phyloP scores from a whole-genome alignment of 1,140 invertebrate genomes.

The Sitodiplosis mosellana region DNA sequence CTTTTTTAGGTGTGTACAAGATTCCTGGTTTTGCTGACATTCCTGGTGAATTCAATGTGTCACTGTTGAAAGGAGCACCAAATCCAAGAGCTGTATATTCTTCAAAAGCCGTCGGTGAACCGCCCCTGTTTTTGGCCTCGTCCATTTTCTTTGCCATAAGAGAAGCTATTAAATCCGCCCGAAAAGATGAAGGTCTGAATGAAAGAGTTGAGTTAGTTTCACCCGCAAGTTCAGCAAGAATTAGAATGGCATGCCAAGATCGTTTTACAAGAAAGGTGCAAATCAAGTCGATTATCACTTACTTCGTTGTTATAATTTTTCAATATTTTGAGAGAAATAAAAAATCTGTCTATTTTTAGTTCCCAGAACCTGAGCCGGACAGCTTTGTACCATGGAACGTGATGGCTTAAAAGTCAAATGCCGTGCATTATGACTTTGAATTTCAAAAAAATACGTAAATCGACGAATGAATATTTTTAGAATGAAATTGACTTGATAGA shows the following conservation, averaged over 20 bases:
- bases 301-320: conserved; percentile 2
- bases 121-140: conserved; percentile 75
- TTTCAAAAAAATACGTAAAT: too few species aligned
- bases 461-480: too few species aligned
- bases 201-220: conserved; percentile 55
- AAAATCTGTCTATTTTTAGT: conserved; percentile 28
- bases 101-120: conserved; percentile 93
- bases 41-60: conserved; percentile 81
- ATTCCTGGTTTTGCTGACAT: conserved; percentile 80
- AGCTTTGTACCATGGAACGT: conserved; percentile 41
- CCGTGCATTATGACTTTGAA: too few species aligned
- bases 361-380: conserved; percentile 26
- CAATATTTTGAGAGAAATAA: too few species aligned
- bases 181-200: conserved; percentile 42
- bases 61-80: conserved; percentile 65
- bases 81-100: conserved; percentile 86
- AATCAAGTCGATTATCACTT: not conserved
- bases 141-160: conserved; percentile 80
- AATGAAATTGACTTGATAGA: too few species aligned
- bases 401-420: conserved; percentile 17
- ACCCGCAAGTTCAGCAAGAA: conserved; percentile 73
- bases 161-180: conserved; percentile 66
- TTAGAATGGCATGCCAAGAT: conserved; percentile 80
- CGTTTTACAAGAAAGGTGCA: conserved; percentile 57
- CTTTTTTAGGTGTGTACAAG: conserved; percentile 44